A percentile compares a stretch with the other conserved stretches of the same genome.
phyloP scores from a whole-genome alignment of 2,888 invertebrate species.

The Drosophila mayaguana region DNA sequence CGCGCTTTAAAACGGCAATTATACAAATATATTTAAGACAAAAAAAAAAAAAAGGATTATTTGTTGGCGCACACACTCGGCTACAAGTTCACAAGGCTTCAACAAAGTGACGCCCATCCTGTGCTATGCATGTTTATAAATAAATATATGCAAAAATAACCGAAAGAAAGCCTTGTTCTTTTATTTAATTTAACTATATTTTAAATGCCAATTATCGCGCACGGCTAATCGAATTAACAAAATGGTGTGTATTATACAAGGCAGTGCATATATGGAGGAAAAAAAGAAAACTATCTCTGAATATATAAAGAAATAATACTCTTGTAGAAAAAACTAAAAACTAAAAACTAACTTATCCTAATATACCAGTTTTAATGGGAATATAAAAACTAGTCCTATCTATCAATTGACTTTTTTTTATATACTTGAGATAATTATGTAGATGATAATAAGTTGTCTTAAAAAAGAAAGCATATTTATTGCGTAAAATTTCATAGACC shows the following conservation, averaged over 20 bases:
- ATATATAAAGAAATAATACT: not conserved
- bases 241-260: conserved; percentile 76
- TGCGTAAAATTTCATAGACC: too few relatives aligned
- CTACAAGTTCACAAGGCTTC: conserved; percentile 15
- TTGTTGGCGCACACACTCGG: conserved; percentile 13
- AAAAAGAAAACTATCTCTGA: not conserved
- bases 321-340: not conserved
- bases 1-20: conserved; percentile 35
- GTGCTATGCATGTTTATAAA: conserved; percentile 19
- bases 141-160: not conserved
- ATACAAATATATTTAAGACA: not conserved
- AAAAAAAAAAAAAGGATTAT: conserved; percentile 19
- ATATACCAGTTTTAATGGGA: not conserved
- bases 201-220: conserved; percentile 68
- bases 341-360: not conserved
- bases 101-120: conserved; percentile 48
- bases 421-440: not conserved
- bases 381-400: not conserved
- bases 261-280: not conserved
- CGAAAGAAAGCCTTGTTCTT: conserved; percentile 1
- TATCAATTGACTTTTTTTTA: not conserved
- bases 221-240: conserved; percentile 76
- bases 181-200: conserved; percentile 44
- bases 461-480: not conserved
- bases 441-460: not conserved